Base-by-base conservation (phyloP, 2,797 vertebrate genomes). In the Perdix hodgsoniae region DNA sequence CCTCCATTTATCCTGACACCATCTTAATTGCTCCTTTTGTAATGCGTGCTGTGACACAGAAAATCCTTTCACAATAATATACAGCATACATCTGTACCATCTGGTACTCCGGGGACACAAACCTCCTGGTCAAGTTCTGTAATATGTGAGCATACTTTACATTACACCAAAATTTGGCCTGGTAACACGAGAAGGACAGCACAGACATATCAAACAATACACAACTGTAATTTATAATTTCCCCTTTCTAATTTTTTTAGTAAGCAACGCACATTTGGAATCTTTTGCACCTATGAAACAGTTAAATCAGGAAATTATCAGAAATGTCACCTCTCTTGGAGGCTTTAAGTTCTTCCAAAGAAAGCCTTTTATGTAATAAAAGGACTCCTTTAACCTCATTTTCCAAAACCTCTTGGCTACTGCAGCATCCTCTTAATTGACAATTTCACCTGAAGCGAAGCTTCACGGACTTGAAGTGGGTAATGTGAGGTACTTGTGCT, bases 111-210 rank as follows among this genome's bases (percentile, higher is more conserved):
- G 10, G 19, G 70, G 52, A 18, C 57, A 49, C n/a, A 61, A 7
- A 24, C 1, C 1, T 52, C 19, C 18, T 3, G 5, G 21, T 57
- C 27, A 59, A 50, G 47, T 18, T 66, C 35, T 4, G 0, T 16
- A 22, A 26, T 27, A 16, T 11, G 24, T 37, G 16, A 64, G 17
- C 13, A 9, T 24, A 23, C 13, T 18, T 78, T 63, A 45, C 1
- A 13, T 5, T 39, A n/a, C 39, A 33, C 14, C n/a, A 83, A 27
- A 11, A 4, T 29, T 57, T 88, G 70, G 3, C 37, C 16, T 69
- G 27, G 4, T 69, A 57, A 26, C 7, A 9, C 6, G 6, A 63
- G n/a, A n/a, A 75, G 37, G 8, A 29, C 15, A 26, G 18, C 15
- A 8, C 14, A 63, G 50, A 10, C 3, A 19, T 63, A 42, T 0